Base-by-base conservation (phyloP, 2,888 invertebrate species). In the Trissolcus japonicus region DNA sequence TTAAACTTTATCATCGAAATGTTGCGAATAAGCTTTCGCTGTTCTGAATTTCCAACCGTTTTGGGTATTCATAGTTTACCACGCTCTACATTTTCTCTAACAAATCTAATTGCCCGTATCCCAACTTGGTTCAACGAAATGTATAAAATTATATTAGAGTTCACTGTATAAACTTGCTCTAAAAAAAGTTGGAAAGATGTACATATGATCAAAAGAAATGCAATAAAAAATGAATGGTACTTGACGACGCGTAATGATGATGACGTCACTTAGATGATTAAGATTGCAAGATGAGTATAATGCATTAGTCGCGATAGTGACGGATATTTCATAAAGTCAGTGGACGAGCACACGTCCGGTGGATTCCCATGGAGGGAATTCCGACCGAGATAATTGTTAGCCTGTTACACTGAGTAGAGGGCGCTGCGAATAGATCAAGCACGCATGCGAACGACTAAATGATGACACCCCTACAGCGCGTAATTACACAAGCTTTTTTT, bases 331-430 rank as follows among this genome's bases (percentile, higher is more conserved):
- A 66, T 66, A 66, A 66, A 56, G 56, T 56, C 21, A 4, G 35
- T 56, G 46, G 65, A 56, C 43, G 65, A 54, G 35, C 29, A 29
- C 21, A 56, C 53, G 74, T 60, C 66, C 59, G 46, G 57, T 41
- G 56, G 50, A 65, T 60, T 65, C 62, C 54, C 53, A 54, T 21
- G n/a, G 50, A 72, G 67, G 60, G 67, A 76, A 76, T 72, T 65
- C 63, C 67, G 53, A 51, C 59, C 54, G 43, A 59, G 65, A 68
- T 68, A 68, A 73, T 73, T 72, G 57, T 63, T 63, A 60, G 68
- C 43, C 48, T 43, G 63, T 68, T 63, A 73, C 68, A 73, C 60
- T 77, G 55, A 65, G 54, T 63, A 54, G 41, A 63, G 59, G 67
- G 43, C 61, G 53, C 50, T 29, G 41, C 62, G 46, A 67, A 68